Evolutionary conservation across 2,113 vertebrate genomes (phyloP).

Genomic region (Telmatochromis sp.): DNA sequence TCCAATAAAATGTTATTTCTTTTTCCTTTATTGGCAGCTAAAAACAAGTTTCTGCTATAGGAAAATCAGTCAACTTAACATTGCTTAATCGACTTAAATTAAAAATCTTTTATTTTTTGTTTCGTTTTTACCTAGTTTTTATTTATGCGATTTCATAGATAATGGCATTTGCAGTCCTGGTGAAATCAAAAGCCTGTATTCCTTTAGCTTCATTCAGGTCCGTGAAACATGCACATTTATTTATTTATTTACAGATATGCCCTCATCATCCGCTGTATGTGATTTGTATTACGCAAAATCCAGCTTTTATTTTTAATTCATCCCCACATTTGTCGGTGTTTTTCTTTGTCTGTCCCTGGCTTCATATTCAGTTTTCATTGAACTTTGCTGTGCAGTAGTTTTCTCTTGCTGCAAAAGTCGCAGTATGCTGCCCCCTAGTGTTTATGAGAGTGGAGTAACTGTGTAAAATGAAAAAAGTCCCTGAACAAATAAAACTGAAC

Average conservation of each 20-base stretch:
- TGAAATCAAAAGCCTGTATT: neutral
- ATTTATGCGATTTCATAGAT: neutral
- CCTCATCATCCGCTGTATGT: neutral
- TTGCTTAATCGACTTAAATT: neutral
- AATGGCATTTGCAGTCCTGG: neutral
- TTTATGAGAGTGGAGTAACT: neutral
- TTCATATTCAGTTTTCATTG: neutral
- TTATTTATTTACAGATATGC: neutral
- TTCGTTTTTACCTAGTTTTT: neutral
- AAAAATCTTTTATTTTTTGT: neutral
- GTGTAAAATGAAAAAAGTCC: neutral
- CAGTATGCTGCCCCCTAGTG: conserved; percentile 6
- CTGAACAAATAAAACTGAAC: neutral
- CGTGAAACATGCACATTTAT: neutral
- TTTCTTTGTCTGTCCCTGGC: neutral
- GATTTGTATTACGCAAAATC: neutral
- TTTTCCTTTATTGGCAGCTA: neutral
- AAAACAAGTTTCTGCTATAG: neutral
- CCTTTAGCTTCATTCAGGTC: neutral
- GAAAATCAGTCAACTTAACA: neutral
- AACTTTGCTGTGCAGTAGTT: neutral
- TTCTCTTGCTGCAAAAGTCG: neutral
- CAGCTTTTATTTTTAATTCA: neutral
- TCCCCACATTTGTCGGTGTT: neutral
- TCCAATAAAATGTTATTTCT: neutral